Evolutionary conservation across 2,113 vertebrate genomes (phyloP), one percentile per base, ranked within the genome.

Genomic region (Anguilla japonica): DNA sequence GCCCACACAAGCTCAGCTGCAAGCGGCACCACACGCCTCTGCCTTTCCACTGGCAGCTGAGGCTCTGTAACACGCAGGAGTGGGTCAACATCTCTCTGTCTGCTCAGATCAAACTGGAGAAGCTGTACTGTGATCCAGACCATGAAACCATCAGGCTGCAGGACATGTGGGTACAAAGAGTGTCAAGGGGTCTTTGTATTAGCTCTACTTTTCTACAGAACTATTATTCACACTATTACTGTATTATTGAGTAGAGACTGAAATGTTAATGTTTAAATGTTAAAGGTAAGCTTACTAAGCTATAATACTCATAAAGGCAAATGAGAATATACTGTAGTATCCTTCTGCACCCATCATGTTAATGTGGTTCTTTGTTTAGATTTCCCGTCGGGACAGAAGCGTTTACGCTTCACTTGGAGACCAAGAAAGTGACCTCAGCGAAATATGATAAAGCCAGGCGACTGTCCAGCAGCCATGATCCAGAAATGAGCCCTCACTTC

Each of bases 1-100:
- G 92, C 79, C 5, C 0, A 0, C 39, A 13, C 0, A 88, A 87
- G n/a, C 8, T 3, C 0, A 79, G 16, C 9, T 92, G 94, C 50
- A 40, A 67, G 80, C 87, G 85, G 90, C 93, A 94, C 87, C 94
- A 94, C 90, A 94, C 92, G 0, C 90, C 88, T 1, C 89, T 87
- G 41, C 67, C n/a, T 67, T 18, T n/a, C 56, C 39, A 39, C 20
- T 5, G 13, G 16, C 79, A 94, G 89, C 85, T 94, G 83, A 71
- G 83, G 83, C 50, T 78, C 1, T 0, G 13, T 16, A 1, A 6
- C 46, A 46, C 41, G 5, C 7, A 67, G 39, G 79, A 41, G 20
- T 26, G 40, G 40, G 79, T 29, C 82, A 40, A 18, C 34, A 18
- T 1, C 18, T 56, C 39, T 16, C 56, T 18, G 18, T 20, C 41